Evolutionary conservation across 2,797 vertebrate species (phyloP), one percentile per base, ranked within the genome.

Genomic region (Oreonectes daqikongensis): DNA sequence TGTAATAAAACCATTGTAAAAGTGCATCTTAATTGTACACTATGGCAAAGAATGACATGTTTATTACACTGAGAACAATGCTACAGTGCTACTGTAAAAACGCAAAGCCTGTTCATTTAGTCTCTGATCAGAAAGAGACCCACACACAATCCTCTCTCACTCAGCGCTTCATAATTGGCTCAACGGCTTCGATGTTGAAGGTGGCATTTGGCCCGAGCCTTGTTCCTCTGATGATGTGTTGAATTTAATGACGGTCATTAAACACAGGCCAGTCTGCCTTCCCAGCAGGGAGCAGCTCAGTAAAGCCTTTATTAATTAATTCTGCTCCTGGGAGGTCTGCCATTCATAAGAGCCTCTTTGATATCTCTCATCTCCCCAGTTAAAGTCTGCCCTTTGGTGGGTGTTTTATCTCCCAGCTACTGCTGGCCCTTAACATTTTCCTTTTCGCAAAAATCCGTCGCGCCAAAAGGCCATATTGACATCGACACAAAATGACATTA

Each of bases 231-330:
- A 78, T 78, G 20, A 74, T 53, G 65, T 73, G 69, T 69, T 72
- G 75, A 81, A 81, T 82, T 78, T 84, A 86, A 84, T 83, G 84
- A 83, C 64, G 42, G 65, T 77, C 65, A 75, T 82, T 79, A 81
- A 83, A 78, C 52, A 69, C 38, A 8, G 80, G 66, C 26, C 82
- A 71, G 80, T 73, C 66, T 83, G 71, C 61, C 72, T 65, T 28
- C 48, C 50, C 53, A 74, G 77, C 66, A 75, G 81, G 80, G 60
- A 75, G 42, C 52, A 20, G 75, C 69, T 46, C 68, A 40, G 72
- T 82, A 81, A 80, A 84, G 81, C 84, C 81, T 70, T 87, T 85
- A 87, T 86, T 87, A 87, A 87, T 87, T 82, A 85, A 85, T 81
- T 40, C 69, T 52, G 81, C 67, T 77, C 59, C 73, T 78, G 53